A percentile compares a stretch with the other conserved stretches of the same genome.
These are phyloP conservation scores for Habropoda laboriosa DNA, from an alignment of 1,140 invertebrate species.

Conservation along the genomic window DNA sequence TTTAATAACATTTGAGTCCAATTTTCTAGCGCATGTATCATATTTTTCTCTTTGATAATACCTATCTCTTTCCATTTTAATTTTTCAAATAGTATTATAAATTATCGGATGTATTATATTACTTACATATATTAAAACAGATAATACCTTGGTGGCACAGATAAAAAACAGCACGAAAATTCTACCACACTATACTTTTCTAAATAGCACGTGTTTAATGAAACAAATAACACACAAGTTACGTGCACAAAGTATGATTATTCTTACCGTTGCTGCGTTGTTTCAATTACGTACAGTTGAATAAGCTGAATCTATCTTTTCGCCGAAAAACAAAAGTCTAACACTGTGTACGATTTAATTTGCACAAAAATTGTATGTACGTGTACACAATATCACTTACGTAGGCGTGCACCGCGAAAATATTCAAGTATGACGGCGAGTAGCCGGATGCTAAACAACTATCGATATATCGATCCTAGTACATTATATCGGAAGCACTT, in stretches of 20 bases:
- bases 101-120: neutral
- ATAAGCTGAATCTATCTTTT: neutral
- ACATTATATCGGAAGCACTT: neutral
- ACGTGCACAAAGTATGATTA: too few relatives aligned
- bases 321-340: neutral
- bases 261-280: neutral
- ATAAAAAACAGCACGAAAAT: neutral
- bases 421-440: neutral
- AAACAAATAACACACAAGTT: neutral
- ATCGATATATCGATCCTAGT: constrained; percentile 28
- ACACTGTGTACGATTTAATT: neutral
- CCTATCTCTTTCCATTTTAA: neutral
- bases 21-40: neutral
- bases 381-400: too few relatives aligned
- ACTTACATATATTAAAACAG: neutral
- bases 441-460: constrained; percentile 7
- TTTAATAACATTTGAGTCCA: neutral
- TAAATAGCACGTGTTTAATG: too few relatives aligned
- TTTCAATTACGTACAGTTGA: neutral
- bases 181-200: neutral
- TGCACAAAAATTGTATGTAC: too few relatives aligned
- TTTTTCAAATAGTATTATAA: neutral
- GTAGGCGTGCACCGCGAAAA: neutral
- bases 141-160: neutral
- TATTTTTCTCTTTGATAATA: too few relatives aligned